A percentile compares a stretch with the other conserved stretches of the same genome.
Conservation (phyloP, 2,113 vertebrate species). For the Bostrychus sinensis region DNA sequence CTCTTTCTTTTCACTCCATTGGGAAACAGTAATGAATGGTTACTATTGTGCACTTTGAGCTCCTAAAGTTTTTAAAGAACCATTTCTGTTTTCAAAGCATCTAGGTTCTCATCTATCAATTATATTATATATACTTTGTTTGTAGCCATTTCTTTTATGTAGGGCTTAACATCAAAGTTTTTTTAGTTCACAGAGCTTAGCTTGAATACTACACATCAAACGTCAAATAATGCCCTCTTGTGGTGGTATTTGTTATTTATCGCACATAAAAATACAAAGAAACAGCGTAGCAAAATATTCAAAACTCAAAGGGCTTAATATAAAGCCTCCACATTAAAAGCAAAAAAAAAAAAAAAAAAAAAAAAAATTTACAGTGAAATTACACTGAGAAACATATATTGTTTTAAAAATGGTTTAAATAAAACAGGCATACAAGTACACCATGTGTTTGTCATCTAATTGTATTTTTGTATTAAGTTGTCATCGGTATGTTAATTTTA, state of each 20-base stretch:
- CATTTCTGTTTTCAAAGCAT: constrained; percentile 10
- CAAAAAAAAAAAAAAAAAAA: too few relatives aligned
- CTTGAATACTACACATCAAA: background rate
- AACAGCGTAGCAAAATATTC: too few relatives aligned
- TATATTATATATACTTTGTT: constrained; percentile 17
- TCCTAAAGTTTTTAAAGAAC: constrained; percentile 30
- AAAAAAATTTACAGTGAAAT: too few relatives aligned
- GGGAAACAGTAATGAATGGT: constrained; percentile 35
- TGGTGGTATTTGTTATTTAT: constrained; percentile 15
- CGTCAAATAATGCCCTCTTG: constrained; percentile 43
- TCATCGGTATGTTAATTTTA: background rate
- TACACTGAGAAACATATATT: too few relatives aligned
- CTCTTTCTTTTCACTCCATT: constrained; percentile 29
- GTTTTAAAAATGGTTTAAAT: too few relatives aligned
- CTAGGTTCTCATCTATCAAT: background rate
- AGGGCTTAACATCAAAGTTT: too few relatives aligned
- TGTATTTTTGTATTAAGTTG: too few relatives aligned
- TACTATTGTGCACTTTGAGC: constrained; percentile 30
- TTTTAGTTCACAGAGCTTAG: background rate
- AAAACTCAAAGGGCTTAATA: too few relatives aligned
- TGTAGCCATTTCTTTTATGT: constrained; percentile 37
- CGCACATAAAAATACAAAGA: too few relatives aligned
- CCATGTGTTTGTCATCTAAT: too few relatives aligned
- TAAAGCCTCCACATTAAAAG: too few relatives aligned
- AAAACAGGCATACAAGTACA: too few relatives aligned